phyloP scores from a whole-genome alignment of 2,113 vertebrate species.

The Oncorhynchus masou region DNA sequence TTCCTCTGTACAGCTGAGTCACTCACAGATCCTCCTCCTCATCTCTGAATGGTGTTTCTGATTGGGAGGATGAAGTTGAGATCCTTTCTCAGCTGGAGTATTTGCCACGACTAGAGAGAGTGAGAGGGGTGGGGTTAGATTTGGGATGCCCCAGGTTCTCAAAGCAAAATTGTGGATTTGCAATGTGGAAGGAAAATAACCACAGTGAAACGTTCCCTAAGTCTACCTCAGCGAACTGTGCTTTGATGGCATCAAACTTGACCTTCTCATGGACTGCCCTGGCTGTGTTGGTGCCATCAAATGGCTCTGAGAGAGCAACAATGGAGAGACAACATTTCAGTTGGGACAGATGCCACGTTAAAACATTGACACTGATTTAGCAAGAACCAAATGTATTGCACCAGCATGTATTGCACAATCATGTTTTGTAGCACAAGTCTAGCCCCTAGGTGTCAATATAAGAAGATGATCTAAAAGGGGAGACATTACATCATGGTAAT shows the following conservation, averaged over 20 bases:
- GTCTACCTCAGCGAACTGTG: slow-evolving; percentile 83
- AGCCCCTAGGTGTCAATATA: no score
- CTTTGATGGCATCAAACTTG: slow-evolving; percentile 87
- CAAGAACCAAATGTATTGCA: no score
- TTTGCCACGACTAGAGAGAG: slow-evolving; percentile 78
- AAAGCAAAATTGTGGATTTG: not conserved
- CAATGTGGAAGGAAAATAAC: not conserved
- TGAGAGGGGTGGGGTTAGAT: slow-evolving; percentile 21
- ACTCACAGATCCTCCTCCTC: slow-evolving; percentile 45
- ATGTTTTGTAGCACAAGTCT: no score
- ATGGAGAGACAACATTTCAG: slow-evolving; percentile 29
- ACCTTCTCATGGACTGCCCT: slow-evolving; percentile 90
- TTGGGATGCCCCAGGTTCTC: not conserved
- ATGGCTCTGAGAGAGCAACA: slow-evolving; percentile 85
- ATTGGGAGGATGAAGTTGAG: slow-evolving; percentile 84
- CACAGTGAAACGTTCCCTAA: not conserved
- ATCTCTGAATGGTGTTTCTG: slow-evolving; percentile 67
- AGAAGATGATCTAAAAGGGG: no score
- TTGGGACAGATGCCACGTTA: no score
- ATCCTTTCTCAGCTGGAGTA: slow-evolving; percentile 78
- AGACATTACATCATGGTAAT: no score
- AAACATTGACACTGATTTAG: no score
- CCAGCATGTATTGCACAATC: no score
- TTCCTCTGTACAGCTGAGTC: not conserved
- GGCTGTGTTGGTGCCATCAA: slow-evolving; percentile 92